Percentiles rank a stretch among this genome's conserved stretches.
These are phyloP conservation scores for Channa striata DNA, from an alignment of 2,797 vertebrate species.

Conservation along the genomic window DNA sequence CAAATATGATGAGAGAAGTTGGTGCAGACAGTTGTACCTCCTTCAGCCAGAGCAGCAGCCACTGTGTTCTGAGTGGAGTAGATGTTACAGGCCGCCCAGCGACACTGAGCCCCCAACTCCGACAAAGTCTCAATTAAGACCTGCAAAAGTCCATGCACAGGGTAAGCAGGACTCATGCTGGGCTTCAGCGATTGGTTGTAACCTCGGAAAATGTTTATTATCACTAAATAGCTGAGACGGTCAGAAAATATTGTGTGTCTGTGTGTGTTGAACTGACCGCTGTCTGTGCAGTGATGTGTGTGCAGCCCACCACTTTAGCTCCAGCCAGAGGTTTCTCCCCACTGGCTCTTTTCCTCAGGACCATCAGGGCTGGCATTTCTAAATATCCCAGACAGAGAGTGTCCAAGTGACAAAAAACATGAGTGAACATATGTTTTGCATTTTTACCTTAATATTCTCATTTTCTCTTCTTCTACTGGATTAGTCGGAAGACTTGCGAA, in stretches of 20 bases:
- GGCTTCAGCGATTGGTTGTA: too few species aligned
- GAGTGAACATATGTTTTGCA: not conserved
- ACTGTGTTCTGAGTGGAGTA: conserved; percentile 95
- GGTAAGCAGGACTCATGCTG: not conserved
- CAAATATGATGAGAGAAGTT: not conserved
- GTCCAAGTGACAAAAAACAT: not conserved
- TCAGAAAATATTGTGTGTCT: too few species aligned
- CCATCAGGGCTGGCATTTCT: too few species aligned
- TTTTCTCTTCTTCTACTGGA: not conserved
- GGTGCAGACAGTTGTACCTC: conserved; percentile 77
- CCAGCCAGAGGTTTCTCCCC: too few species aligned
- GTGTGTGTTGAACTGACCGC: conserved; percentile 87
- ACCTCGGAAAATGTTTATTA: too few species aligned
- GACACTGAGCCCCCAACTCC: too few species aligned
- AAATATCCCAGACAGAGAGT: too few species aligned
- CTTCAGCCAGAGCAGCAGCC: conserved; percentile 93
- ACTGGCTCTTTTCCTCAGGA: too few species aligned
- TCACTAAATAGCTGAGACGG: too few species aligned
- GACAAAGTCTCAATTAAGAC: conserved; percentile 93
- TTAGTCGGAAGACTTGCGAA: not conserved
- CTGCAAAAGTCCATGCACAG: conserved; percentile 55
- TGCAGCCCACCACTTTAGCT: too few species aligned
- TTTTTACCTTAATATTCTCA: not conserved
- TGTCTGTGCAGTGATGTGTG: conserved; percentile 92
- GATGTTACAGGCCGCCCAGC: conserved; percentile 96